Conservation (phyloP, 2,113 vertebrate genomes). For the Astur gentilis region DNA sequence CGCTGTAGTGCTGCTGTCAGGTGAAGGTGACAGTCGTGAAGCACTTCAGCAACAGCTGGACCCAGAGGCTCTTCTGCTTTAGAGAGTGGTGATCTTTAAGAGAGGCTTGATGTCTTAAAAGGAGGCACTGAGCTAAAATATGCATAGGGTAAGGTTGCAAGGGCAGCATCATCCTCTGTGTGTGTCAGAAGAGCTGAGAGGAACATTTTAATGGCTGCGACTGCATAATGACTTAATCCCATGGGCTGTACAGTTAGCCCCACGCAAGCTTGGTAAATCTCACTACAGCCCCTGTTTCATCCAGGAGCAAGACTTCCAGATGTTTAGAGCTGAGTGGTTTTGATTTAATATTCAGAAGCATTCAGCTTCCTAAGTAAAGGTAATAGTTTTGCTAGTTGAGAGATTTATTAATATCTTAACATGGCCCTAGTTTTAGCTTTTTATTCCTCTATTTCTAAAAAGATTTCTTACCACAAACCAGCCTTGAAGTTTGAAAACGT, state of each 20-base stretch:
- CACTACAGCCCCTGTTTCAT: not conserved
- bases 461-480: not conserved
- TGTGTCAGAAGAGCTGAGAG: not conserved
- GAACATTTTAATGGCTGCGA: not conserved
- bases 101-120: not conserved
- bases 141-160: not conserved
- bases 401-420: constrained; percentile 5
- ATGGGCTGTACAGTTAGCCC: not conserved
- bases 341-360: constrained; percentile 20
- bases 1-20: not conserved
- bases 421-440: not conserved
- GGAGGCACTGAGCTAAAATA: not conserved
- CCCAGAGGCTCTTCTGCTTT: not conserved
- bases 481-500: constrained; percentile 4
- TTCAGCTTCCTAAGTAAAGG: constrained; percentile 37
- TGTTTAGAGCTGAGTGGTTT: not conserved
- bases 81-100: not conserved
- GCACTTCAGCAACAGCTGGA: not conserved
- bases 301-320: not conserved
- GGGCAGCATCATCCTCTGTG: not conserved
- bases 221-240: not conserved
- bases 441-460: not conserved
- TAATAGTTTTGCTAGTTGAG: not conserved
- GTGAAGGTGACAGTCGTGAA: not conserved
- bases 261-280: accelerated